phyloP scores from a whole-genome alignment of 2,113 vertebrate species.

The Poicephalus gulielmi region DNA sequence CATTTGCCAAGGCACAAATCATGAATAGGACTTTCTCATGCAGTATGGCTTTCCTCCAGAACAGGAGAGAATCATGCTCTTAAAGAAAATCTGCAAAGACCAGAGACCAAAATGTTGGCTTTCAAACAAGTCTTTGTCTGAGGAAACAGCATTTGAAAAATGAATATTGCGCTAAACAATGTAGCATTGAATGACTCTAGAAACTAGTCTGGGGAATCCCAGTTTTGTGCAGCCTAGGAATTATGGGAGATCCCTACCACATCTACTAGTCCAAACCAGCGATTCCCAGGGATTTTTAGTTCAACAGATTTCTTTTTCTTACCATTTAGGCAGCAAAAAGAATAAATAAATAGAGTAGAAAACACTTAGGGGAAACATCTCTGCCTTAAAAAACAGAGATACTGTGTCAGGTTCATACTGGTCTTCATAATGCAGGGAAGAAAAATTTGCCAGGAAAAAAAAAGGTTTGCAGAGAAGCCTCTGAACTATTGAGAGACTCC shows the following conservation, averaged over 20 bases:
- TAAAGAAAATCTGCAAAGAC: neutral
- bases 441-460: neutral
- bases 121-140: neutral
- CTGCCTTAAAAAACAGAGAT: neutral
- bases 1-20: neutral
- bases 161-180: neutral
- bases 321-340: neutral
- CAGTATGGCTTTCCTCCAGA: neutral
- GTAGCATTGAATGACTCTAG: neutral
- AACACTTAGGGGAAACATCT: neutral
- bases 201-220: neutral
- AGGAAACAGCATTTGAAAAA: neutral
- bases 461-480: neutral
- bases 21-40: neutral
- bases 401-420: neutral
- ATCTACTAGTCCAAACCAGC: neutral
- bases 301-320: neutral
- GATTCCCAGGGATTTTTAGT: neutral
- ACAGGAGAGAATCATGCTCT: neutral
- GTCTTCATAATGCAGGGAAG: neutral
- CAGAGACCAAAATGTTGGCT: neutral
- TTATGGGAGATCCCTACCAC: neutral
- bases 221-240: neutral
- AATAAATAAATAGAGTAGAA: neutral
- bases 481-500: neutral